These are phyloP conservation scores for Scrobipalpa atriplicella DNA, from an alignment of 2,888 invertebrate genomes.

Conservation along the genomic window DNA sequence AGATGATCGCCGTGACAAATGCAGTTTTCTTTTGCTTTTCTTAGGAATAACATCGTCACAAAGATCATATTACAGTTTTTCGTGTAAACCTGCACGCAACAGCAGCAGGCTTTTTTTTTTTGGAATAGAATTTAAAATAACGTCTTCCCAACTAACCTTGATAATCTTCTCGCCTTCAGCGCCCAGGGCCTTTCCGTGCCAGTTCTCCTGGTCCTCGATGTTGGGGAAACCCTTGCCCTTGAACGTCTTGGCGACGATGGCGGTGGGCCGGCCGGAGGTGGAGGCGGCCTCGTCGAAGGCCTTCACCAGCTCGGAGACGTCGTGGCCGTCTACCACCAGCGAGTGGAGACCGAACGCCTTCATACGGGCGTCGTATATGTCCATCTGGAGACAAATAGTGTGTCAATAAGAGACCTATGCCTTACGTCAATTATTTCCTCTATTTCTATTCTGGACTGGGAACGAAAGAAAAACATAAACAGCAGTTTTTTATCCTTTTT, in stretches of 20 bases:
- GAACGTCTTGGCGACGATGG: conserved; percentile 96
- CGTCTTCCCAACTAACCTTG: conserved; percentile 71
- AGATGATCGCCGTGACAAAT: too few relatives aligned
- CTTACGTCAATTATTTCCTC: too few relatives aligned
- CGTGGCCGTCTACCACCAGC: conserved; percentile 97
- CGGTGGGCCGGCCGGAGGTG: conserved; percentile 93
- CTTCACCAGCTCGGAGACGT: conserved; percentile 94
- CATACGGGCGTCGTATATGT: conserved; percentile 91
- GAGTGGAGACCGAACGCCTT: conserved; percentile 97
- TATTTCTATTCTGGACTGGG: too few relatives aligned
- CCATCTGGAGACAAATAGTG: conserved; percentile 71
- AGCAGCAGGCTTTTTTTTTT: too few relatives aligned
- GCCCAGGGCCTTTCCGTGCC: conserved; percentile 99
- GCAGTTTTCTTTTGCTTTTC: too few relatives aligned
- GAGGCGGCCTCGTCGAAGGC: conserved; percentile 91
- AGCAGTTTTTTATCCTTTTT: too few relatives aligned
- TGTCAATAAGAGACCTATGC: too few relatives aligned
- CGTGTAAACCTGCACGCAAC: too few relatives aligned
- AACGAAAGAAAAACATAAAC: too few relatives aligned
- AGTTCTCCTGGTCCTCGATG: conserved; percentile 96
- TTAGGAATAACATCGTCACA: too few relatives aligned
- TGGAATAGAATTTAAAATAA: too few relatives aligned
- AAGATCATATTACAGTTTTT: too few relatives aligned
- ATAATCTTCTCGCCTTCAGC: conserved; percentile 88
- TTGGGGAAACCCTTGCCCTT: conserved; percentile 96